Conservation (phyloP, 64 coral and sea anemone genomes). For the Stylophora pistillata region DNA sequence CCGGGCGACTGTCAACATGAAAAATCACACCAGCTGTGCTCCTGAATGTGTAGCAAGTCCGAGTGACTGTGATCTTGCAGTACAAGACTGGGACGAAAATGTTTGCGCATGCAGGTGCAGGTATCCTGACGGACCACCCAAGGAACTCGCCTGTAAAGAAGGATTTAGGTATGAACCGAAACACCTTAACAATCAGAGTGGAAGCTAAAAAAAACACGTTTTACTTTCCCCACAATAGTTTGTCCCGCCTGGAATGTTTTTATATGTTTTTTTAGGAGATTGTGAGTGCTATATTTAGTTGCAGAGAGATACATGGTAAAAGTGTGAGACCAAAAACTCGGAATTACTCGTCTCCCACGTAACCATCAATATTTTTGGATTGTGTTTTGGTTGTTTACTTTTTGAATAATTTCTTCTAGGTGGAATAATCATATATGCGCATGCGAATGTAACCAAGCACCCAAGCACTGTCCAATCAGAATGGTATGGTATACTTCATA, state of each 20-base stretch:
- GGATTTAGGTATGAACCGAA: conserved; percentile 10
- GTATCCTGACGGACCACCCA: conserved; percentile 17
- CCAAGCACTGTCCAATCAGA: conserved; percentile 25
- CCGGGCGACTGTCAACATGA: neutral
- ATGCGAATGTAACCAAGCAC: conserved; percentile 31
- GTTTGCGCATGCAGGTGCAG: conserved; percentile 29
- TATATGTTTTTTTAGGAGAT: no score
- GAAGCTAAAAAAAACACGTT: neutral
- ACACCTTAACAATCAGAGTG: neutral
- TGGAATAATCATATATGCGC: conserved; percentile 33
- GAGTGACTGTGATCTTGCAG: neutral
- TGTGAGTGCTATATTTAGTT: no score
- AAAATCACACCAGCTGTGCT: conserved; percentile 50
- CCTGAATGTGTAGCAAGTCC: conserved; percentile 4
- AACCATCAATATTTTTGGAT: neutral
- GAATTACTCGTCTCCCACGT: no score
- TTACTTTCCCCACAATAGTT: neutral
- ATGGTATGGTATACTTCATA: conserved; percentile 21
- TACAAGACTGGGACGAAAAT: conserved; percentile 32
- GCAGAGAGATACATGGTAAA: no score
- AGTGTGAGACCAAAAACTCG: no score
- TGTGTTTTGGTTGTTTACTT: neutral
- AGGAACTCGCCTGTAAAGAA: conserved; percentile 42
- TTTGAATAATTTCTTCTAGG: neutral
- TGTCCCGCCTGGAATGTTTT: no score